Percentiles rank a stretch among this genome's conserved stretches.
phyloP scores from a whole-genome alignment of 1,140 invertebrate species.

The Oreohelix idahoensis region DNA sequence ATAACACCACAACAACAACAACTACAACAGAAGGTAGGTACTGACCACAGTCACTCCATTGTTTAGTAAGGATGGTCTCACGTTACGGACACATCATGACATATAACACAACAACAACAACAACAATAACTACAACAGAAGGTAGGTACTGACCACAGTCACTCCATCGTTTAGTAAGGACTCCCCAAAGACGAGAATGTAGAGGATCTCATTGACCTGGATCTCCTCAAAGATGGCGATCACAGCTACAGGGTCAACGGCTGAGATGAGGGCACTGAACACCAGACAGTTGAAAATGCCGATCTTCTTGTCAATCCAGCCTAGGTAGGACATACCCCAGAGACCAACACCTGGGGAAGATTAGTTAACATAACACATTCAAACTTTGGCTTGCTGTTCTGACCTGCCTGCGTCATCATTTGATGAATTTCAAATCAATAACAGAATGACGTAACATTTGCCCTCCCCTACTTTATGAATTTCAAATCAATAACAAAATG shows the following conservation, averaged over 20 bases:
- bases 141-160: constrained; percentile 70
- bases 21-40: no score
- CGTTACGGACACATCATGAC: no score
- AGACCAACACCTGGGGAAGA: constrained; percentile 51
- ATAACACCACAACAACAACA: no score
- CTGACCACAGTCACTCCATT: no score
- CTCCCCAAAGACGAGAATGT: constrained; percentile 99
- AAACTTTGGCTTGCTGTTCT: background rate
- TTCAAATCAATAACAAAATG: no score
- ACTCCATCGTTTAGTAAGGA: constrained; percentile 90
- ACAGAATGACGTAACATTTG: no score
- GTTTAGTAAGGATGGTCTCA: no score
- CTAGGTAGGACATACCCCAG: constrained; percentile 54
- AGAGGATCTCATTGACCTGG: constrained; percentile 97
- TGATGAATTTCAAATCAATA: background rate
- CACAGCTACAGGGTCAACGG: constrained; percentile 77
- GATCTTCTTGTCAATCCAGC: constrained; percentile 55
- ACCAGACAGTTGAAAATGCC: constrained; percentile 65
- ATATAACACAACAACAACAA: no score
- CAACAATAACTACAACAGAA: background rate
- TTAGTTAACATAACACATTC: no score
- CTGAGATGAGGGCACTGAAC: constrained; percentile 70
- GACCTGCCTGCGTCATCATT: background rate
- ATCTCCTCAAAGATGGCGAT: constrained; percentile 99
- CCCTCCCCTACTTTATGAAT: background rate